Evolutionary conservation across 2,888 invertebrate genomes (phyloP), one percentile per base, ranked within the genome.

Genomic region (Cancer borealis): DNA sequence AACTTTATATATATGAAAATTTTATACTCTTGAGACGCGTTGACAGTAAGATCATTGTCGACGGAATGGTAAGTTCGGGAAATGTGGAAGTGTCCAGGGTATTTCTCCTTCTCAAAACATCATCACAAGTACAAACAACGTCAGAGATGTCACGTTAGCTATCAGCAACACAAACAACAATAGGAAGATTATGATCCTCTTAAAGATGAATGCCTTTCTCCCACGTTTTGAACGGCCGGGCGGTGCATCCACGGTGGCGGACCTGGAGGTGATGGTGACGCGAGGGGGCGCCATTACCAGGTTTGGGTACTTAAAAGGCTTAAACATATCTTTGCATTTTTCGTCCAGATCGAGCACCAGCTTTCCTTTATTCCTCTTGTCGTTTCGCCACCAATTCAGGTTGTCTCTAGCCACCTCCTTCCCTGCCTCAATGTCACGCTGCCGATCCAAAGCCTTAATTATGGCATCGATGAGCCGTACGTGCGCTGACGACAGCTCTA

Each of bases 31-130:
- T n/a, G 73, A n/a, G 73, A 73, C 73, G 21, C 8, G 26, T 4
- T 73, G 73, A 73, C 73, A 73, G 10, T 8, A 6, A 4, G 73
- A 73, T 73, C 73, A 4, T n/a, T 73, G 26, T 73, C 0, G 26
- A 26, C 8, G 73, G 73, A 26, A 60, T 60, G 60, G 21, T 60
- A 39, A 39, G 54, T 54, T 54, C 14, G 73, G 73, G 73, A 73
- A 73, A 21, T 60, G 21, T 17, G 60, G 60, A 21, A 60, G 17
- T 60, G 60, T 60, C 60, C 17, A 26, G 5, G 73, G 73, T 73
- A 26, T 73, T 73, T 73, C 73, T 73, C 26, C 73, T n/a, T 73
- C 73, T 73, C 73, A 73, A n/a, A 73, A 73, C 73, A 73, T 21
- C 21, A 5, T 21, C 60, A 60, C 60, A 17, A 60, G 60, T 21